These are phyloP conservation scores for Drosophila quinaria DNA, from an alignment of 2,888 invertebrate genomes.

Conservation along the genomic window DNA sequence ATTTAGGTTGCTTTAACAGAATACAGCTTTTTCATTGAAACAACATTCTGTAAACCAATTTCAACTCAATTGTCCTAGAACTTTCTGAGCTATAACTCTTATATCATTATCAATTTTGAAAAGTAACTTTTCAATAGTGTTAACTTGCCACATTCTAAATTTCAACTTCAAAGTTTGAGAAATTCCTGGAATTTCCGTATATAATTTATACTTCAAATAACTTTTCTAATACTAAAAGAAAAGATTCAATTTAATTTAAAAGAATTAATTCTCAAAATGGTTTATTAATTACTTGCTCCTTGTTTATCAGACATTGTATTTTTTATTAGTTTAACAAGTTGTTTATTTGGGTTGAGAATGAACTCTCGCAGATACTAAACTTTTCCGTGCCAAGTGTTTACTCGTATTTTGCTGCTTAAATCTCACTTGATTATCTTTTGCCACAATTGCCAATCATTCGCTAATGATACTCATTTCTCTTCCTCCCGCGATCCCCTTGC, in stretches of 20 bases:
- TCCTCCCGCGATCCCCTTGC: conserved; percentile 12
- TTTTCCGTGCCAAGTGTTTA: conserved; percentile 6
- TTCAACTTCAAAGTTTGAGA: background rate
- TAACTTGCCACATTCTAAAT: background rate
- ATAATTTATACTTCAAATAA: background rate
- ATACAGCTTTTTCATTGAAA: background rate
- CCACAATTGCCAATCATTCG: background rate
- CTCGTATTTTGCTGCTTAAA: conserved; percentile 35
- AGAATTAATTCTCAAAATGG: background rate
- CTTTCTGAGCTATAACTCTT: no score
- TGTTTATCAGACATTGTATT: background rate
- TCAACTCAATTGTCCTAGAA: no score
- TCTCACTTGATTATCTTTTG: conserved; percentile 11
- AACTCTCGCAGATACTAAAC: background rate
- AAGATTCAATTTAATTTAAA: background rate
- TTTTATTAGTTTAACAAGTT: background rate
- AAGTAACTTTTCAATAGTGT: background rate
- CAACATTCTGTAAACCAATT: no score
- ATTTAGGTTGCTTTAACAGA: no score
- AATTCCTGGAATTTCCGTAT: background rate
- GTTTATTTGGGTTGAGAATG: background rate
- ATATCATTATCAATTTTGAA: background rate
- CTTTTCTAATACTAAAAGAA: background rate
- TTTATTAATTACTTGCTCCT: background rate
- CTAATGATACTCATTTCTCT: conserved; percentile 41